These are phyloP conservation scores for Sinelater perroti DNA, from an alignment of 2,888 invertebrate genomes.

Conservation along the genomic window DNA sequence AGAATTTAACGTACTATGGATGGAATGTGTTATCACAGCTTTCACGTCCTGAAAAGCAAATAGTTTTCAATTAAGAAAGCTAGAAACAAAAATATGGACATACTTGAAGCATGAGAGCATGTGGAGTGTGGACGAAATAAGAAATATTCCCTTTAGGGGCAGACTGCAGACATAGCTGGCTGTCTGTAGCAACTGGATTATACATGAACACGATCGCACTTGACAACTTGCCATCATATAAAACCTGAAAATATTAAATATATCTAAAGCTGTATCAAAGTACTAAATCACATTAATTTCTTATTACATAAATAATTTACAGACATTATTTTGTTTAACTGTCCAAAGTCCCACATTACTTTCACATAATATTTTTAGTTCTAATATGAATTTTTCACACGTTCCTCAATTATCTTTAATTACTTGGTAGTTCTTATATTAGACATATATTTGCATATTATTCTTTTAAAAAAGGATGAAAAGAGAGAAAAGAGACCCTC, in stretches of 20 bases:
- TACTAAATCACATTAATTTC: no score
- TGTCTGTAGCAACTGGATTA: conserved; percentile 99
- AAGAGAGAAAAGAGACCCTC: no score
- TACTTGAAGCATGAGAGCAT: conserved; percentile 98
- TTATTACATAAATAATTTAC: no score
- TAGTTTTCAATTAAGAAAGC: neutral
- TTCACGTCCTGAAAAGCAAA: conserved; percentile 86
- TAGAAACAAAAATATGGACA: conserved; percentile 44
- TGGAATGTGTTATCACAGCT: conserved; percentile 98
- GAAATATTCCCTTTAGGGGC: conserved; percentile 97
- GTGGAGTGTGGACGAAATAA: conserved; percentile 99
- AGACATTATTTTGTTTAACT: no score
- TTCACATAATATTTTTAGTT: no score
- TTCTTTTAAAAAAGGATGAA: no score
- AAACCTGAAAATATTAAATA: conserved; percentile 70
- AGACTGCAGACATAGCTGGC: conserved; percentile 97
- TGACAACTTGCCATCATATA: conserved; percentile 98
- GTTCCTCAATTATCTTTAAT: no score
- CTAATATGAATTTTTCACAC: no score
- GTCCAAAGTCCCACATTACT: no score
- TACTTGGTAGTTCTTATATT: no score
- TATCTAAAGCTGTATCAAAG: neutral
- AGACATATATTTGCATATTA: no score
- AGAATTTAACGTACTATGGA: conserved; percentile 98
- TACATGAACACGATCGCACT: conserved; percentile 99